A percentile compares a stretch with the other conserved stretches of the same genome.
Evolutionary conservation across 2,113 vertebrate species (phyloP).

Genomic region (Melanotaenia duboulayi): DNA sequence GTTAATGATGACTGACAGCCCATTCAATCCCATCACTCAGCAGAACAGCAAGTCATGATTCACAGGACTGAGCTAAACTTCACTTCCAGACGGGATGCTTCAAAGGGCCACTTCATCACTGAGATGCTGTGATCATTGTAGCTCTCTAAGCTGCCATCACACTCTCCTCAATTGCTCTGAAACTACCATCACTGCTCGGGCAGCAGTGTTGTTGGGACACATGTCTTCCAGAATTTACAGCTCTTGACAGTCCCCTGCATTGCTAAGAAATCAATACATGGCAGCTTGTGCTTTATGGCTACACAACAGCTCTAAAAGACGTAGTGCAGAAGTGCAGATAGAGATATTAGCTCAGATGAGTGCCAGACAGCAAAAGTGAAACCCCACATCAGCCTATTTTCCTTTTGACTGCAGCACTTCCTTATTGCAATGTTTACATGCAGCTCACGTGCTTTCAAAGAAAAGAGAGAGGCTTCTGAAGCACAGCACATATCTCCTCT

Average conservation of each 20-base stretch:
- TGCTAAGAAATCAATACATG: conserved; percentile 69
- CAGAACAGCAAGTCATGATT: conserved; percentile 33
- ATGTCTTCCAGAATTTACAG: conserved; percentile 60
- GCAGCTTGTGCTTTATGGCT: conserved; percentile 64
- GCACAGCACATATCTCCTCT: conserved; percentile 46
- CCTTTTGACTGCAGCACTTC: conserved; percentile 72
- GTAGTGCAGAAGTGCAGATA: conserved; percentile 22
- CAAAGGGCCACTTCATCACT: conserved; percentile 63
- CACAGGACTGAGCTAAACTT: conserved; percentile 53
- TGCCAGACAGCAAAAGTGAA: conserved; percentile 60
- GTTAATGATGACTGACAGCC: conserved; percentile 67
- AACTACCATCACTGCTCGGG: conserved; percentile 39
- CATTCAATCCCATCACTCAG: conserved; percentile 53
- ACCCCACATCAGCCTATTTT: conserved; percentile 71
- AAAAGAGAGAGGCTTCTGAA: conserved; percentile 44
- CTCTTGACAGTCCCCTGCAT: conserved; percentile 48
- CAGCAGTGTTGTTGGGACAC: conserved; percentile 52
- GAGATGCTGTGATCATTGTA: conserved; percentile 40
- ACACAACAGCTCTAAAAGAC: conserved; percentile 53
- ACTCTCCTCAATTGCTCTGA: conserved; percentile 48
- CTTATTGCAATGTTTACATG: conserved; percentile 81
- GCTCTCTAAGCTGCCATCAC: conserved; percentile 59
- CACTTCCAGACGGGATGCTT: conserved; percentile 32
- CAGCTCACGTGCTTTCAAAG: conserved; percentile 76
- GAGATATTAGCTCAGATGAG: conserved; percentile 48